These are phyloP conservation scores for Labrus mixtus DNA, from an alignment of 2,113 vertebrate genomes.

Conservation along the genomic window DNA sequence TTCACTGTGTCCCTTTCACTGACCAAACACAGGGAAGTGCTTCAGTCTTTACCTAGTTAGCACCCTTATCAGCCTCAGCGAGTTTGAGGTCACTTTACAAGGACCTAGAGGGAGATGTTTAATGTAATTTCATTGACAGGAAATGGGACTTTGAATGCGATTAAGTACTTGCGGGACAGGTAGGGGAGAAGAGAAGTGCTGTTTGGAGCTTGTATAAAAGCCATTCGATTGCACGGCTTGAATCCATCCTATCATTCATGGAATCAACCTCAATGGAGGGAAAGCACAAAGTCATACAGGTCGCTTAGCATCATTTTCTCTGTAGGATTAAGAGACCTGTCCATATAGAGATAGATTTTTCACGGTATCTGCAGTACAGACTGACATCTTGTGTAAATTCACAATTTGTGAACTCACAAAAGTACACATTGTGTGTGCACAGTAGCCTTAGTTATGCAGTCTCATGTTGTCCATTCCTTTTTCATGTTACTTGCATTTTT, in stretches of 20 bases:
- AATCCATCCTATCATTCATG: slow-evolving; percentile 22
- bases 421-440: too few relatives aligned
- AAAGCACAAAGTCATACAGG: slow-evolving; percentile 30
- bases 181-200: slow-evolving; percentile 64
- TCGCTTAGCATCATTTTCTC: slow-evolving; percentile 34
- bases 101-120: slow-evolving; percentile 80
- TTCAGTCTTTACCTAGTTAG: slow-evolving; percentile 83
- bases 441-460: too few relatives aligned
- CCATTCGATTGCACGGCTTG: slow-evolving; percentile 55
- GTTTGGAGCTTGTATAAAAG: slow-evolving; percentile 69
- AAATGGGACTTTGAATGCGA: slow-evolving; percentile 80
- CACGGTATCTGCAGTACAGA: neutral
- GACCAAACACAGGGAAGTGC: slow-evolving; percentile 73
- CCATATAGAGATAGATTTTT: neutral
- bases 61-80: slow-evolving; percentile 81
- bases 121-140: slow-evolving; percentile 84
- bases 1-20: slow-evolving; percentile 57
- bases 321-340: slow-evolving; percentile 7
- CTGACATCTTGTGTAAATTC: neutral
- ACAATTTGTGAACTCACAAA: too few relatives aligned
- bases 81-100: slow-evolving; percentile 82
- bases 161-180: slow-evolving; percentile 76
- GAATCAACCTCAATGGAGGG: slow-evolving; percentile 32
- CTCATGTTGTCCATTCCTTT: too few relatives aligned
- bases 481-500: too few relatives aligned